phyloP scores from a whole-genome alignment of 1,140 invertebrate species.

The Oedothorax gibbosus region DNA sequence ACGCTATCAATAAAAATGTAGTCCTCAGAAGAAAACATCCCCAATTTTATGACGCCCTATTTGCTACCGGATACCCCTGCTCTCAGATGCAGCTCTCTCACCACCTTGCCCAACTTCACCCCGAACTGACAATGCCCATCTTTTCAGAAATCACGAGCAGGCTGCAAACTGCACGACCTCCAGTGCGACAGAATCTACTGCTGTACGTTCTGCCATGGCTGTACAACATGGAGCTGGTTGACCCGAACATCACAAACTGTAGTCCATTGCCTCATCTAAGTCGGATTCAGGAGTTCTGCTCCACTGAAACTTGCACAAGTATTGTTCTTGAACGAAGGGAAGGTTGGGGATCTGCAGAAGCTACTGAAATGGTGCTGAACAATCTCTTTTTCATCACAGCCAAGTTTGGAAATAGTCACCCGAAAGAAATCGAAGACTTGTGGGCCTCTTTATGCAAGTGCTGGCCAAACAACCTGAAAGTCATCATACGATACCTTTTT shows the following conservation, averaged over 20 bases:
- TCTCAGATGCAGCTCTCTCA: slow-evolving; percentile 92
- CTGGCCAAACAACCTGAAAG: slow-evolving; percentile 97
- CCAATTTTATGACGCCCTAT: slow-evolving; percentile 78
- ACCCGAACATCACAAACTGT: slow-evolving; percentile 90
- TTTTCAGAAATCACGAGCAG: slow-evolving; percentile 98
- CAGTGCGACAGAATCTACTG: slow-evolving; percentile 88
- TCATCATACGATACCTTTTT: slow-evolving; percentile 96
- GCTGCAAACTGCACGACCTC: slow-evolving; percentile 93
- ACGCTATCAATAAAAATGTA: slow-evolving; percentile 51
- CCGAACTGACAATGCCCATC: slow-evolving; percentile 98
- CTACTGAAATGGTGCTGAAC: slow-evolving; percentile 99
- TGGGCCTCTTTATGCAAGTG: slow-evolving; percentile 95
- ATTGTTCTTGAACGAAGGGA: slow-evolving; percentile 75
- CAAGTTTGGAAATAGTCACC: slow-evolving; percentile 96
- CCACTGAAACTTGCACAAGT: slow-evolving; percentile 63
- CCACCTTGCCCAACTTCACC: slow-evolving; percentile 92
- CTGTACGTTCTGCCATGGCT: slow-evolving; percentile 97
- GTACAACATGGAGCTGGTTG: slow-evolving; percentile 98
- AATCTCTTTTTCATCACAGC: slow-evolving; percentile 98
- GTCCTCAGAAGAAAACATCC: slow-evolving; percentile 69
- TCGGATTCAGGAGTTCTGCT: slow-evolving; percentile 63
- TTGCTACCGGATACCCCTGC: slow-evolving; percentile 88
- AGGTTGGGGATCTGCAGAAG: slow-evolving; percentile 96
- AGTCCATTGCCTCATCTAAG: slow-evolving; percentile 66
- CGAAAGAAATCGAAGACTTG: slow-evolving; percentile 92